Base-by-base conservation (phyloP, 1,140 invertebrate genomes). In the Hermetia illucens region DNA sequence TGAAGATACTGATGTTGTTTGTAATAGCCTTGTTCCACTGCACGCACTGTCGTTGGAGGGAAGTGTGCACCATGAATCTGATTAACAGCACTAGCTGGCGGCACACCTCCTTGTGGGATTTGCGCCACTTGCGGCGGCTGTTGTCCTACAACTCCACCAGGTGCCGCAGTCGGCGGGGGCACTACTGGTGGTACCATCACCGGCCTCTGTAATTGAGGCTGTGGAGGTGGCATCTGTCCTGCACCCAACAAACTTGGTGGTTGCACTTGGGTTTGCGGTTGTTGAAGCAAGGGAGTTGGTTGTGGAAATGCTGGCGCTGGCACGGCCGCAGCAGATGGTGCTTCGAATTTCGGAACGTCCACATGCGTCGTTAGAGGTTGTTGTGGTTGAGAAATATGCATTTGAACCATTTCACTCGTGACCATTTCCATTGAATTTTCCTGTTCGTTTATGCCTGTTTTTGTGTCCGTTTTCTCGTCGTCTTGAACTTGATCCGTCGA, bases 11-110 rank as follows among this genome's bases (percentile, higher is more conserved):
- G 51, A n/a, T 57, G 58, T 27, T 69, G 62, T 39, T 67, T 63
- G 44, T 70, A 72, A 41, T 70, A 72, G 15, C 64, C 70, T 42
- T 70, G 66, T 47, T 72, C 70, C 4, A 72, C 67, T 39, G 70
- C 66, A 39, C 69, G 68, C 21, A 71, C 55, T 3, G 64, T 70
- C 27, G 67, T 69, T 1, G 68, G 65, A 2, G 65, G 62, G 21
- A 47, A 51, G 19, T 43, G 41, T 21, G 15, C 21, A 15, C n/a
- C 12, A 38, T 38, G 36, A 6, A 38, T 27, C 19, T 25, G 36
- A 29, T 29, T n/a, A 19, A 31, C 25, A 13, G 37, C 18, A 38
- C 42, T 33, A 39, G 45, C 10, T 29, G 39, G 13, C 33, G 35
- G 35, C 34, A 17, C 43, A 20, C 15, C 12, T 25, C 9, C 21